Conservation (phyloP, 2,113 vertebrate genomes). For the Paedocypris sp. region DNA sequence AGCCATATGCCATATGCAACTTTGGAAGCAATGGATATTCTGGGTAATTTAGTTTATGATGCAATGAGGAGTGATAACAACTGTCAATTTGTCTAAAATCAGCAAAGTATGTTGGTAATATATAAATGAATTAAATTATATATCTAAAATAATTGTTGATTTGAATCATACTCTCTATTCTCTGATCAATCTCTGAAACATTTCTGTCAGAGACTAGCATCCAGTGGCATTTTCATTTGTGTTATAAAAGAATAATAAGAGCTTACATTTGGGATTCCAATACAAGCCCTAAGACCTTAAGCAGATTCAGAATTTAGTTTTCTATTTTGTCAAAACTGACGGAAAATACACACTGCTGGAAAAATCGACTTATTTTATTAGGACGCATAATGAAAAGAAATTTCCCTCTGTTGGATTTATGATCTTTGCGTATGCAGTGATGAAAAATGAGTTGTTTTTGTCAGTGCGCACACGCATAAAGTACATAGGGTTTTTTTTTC, state of each 20-base stretch:
- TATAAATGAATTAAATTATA: no score
- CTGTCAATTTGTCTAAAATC: no score
- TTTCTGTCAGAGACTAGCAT: no score
- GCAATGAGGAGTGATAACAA: no score
- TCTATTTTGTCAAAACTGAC: not conserved
- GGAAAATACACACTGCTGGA: not conserved
- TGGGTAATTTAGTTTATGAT: no score
- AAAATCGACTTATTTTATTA: not conserved
- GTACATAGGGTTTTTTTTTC: not conserved
- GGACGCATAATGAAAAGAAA: not conserved
- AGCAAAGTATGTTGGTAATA: no score
- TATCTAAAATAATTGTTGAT: no score
- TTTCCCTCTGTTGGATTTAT: not conserved
- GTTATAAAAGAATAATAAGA: constrained; percentile 50
- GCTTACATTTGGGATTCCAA: not conserved
- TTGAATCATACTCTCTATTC: no score
- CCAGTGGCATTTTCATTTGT: no score
- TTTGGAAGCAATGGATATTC: no score
- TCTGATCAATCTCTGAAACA: no score
- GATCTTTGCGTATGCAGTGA: not conserved
- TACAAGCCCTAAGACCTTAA: not conserved
- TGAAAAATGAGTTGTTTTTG: not conserved
- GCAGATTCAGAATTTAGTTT: not conserved
- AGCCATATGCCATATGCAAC: no score
- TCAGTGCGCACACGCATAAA: not conserved